phyloP scores from a whole-genome alignment of 1,140 invertebrate species.

The Neodiprion pinetum region DNA sequence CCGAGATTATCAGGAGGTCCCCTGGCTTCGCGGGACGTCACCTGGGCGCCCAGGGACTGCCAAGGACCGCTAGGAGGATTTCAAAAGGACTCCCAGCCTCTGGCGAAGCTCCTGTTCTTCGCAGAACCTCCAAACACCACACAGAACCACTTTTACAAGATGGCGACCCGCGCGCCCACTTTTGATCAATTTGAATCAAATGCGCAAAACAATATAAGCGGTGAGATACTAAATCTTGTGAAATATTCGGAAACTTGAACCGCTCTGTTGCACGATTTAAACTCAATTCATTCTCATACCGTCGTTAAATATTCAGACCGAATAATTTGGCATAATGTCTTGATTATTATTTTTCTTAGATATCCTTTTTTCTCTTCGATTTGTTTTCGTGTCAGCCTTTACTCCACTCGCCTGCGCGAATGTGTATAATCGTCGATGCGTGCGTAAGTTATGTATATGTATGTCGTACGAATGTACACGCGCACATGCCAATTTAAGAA shows the following conservation, averaged over 20 bases:
- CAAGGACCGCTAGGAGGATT: conserved; percentile 44
- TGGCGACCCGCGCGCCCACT: conserved; percentile 30
- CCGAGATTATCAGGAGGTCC: conserved; percentile 28
- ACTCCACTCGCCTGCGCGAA: no score
- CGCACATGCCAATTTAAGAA: no score
- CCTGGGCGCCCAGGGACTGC: conserved; percentile 47
- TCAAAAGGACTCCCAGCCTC: conserved; percentile 47
- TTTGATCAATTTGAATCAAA: conserved; percentile 4
- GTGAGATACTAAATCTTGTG: background rate
- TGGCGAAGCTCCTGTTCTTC: conserved; percentile 41
- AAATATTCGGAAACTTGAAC: background rate
- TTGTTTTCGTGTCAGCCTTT: no score
- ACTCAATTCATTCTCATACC: background rate
- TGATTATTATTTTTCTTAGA: no score
- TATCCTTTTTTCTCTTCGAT: no score
- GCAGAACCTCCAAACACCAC: conserved; percentile 33
- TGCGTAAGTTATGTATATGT: no score
- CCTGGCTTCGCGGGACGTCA: conserved; percentile 44
- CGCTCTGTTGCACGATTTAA: background rate
- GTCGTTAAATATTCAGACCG: background rate
- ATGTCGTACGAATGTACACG: no score
- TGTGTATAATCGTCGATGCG: no score
- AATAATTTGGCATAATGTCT: no score
- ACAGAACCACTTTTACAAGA: conserved; percentile 39
- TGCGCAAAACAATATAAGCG: background rate